A percentile compares a stretch with the other conserved stretches of the same genome.
Evolutionary conservation across 2,113 vertebrate species (phyloP).

Genomic region (Pomatorhinus ruficollis): DNA sequence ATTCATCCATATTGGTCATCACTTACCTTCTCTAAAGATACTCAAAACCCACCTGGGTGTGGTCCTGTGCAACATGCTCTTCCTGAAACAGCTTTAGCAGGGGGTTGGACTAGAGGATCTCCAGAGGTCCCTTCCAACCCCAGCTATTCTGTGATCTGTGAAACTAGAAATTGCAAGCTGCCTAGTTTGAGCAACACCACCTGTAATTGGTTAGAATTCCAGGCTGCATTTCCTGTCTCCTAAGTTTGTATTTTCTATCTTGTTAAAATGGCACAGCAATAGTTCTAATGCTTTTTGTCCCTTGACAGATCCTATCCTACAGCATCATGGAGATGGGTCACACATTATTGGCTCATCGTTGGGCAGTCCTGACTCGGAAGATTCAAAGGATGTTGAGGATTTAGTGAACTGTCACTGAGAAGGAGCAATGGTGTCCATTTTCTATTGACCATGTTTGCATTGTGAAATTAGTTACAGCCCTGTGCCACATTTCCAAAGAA

Average conservation of each 20-base stretch:
- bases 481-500: slow-evolving; percentile 64
- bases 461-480: slow-evolving; percentile 40
- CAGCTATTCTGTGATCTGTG: not conserved
- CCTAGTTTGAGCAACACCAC: not conserved
- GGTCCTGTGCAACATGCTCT: not conserved
- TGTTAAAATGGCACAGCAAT: not conserved
- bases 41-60: not conserved
- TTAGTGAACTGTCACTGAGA: slow-evolving; percentile 76
- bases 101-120: not conserved
- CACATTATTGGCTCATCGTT: slow-evolving; percentile 80
- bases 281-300: not conserved
- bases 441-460: slow-evolving; percentile 15
- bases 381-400: slow-evolving; percentile 79
- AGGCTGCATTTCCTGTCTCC: not conserved
- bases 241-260: not conserved
- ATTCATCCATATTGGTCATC: not conserved
- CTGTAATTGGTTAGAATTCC: not conserved
- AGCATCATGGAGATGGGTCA: slow-evolving; percentile 86
- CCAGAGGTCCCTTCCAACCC: not conserved
- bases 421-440: not conserved
- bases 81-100: not conserved
- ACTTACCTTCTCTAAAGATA: not conserved
- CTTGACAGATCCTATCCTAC: slow-evolving; percentile 90
- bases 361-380: slow-evolving; percentile 77
- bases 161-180: not conserved